These are phyloP conservation scores for Uropetala carovei DNA, from an alignment of 2,888 invertebrate genomes.

Conservation along the genomic window DNA sequence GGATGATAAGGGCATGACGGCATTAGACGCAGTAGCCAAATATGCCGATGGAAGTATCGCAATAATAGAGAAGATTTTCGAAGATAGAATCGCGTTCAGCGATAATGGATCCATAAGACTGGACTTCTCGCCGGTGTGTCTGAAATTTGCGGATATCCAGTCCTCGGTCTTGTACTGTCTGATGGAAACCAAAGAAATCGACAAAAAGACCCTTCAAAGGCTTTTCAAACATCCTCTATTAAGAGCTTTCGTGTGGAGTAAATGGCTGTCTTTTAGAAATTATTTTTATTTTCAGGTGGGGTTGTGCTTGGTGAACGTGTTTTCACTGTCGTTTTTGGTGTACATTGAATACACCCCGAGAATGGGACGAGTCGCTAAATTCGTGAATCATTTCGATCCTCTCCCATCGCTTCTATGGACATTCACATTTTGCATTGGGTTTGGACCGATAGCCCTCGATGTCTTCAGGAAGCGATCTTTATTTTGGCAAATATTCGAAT, in stretches of 20 bases:
- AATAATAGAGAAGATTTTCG: not conserved
- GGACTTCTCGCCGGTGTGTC: not conserved
- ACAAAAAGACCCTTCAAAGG: not conserved
- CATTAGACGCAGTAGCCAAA: not conserved
- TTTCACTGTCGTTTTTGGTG: constrained; percentile 73
- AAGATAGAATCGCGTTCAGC: not conserved
- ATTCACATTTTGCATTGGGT: not conserved
- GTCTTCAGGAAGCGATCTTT: constrained; percentile 76
- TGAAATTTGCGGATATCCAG: constrained; percentile 69
- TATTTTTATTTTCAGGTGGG: constrained; percentile 76
- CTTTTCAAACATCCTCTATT: constrained; percentile 71
- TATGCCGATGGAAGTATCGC: not conserved
- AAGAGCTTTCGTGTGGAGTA: constrained; percentile 75
- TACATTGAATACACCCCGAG: not conserved
- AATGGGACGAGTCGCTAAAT: not conserved
- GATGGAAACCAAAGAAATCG: constrained; percentile 72
- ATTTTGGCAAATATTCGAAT: not conserved
- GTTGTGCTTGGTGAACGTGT: constrained; percentile 74
- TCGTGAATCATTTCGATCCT: not conserved
- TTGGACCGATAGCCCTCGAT: not conserved
- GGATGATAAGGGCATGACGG: not conserved
- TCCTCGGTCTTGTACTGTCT: constrained; percentile 78
- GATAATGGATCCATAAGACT: not conserved
- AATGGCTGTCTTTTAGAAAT: constrained; percentile 76
- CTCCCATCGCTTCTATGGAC: not conserved